Percentiles rank a stretch among this genome's conserved stretches.
phyloP scores from a whole-genome alignment of 2,888 invertebrate species.

The Nemapogon koenigi region DNA sequence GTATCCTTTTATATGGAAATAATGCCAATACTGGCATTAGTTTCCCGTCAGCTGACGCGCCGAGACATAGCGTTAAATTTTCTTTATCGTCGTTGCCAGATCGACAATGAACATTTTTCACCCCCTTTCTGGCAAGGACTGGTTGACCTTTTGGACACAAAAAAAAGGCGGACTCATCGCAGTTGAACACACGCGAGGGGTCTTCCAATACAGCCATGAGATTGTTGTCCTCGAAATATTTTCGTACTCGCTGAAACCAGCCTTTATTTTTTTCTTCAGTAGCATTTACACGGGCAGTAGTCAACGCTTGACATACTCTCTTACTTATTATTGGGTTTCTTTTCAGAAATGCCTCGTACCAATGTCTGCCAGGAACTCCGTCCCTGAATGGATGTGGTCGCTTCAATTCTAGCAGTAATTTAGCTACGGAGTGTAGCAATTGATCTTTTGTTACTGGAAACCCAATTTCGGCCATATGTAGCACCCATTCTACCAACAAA shows the following conservation, averaged over 20 bases:
- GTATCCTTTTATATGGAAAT: slow-evolving; percentile 13
- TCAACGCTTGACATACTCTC: slow-evolving; percentile 22
- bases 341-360: slow-evolving; percentile 26
- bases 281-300: neutral
- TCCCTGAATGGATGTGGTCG: slow-evolving; percentile 19
- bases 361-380: slow-evolving; percentile 25
- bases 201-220: slow-evolving; percentile 10
- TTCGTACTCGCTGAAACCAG: slow-evolving; percentile 10
- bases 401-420: slow-evolving; percentile 20
- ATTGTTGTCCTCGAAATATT: slow-evolving; percentile 9
- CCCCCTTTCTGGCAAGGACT: slow-evolving; percentile 17
- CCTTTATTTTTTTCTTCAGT: slow-evolving; percentile 7
- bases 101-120: slow-evolving; percentile 16
- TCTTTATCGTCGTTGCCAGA: slow-evolving; percentile 16
- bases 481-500: slow-evolving; percentile 20
- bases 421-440: slow-evolving; percentile 17
- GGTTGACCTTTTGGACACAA: slow-evolving; percentile 17
- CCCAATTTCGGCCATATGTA: slow-evolving; percentile 20
- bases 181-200: slow-evolving; percentile 14
- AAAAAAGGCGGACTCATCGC: slow-evolving; percentile 17
- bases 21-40: slow-evolving; percentile 16
- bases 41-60: slow-evolving; percentile 14
- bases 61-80: slow-evolving; percentile 14
- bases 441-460: slow-evolving; percentile 26
- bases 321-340: slow-evolving; percentile 24